These are phyloP conservation scores for Carassius carassius DNA, from an alignment of 2,113 vertebrate species.

Conservation along the genomic window DNA sequence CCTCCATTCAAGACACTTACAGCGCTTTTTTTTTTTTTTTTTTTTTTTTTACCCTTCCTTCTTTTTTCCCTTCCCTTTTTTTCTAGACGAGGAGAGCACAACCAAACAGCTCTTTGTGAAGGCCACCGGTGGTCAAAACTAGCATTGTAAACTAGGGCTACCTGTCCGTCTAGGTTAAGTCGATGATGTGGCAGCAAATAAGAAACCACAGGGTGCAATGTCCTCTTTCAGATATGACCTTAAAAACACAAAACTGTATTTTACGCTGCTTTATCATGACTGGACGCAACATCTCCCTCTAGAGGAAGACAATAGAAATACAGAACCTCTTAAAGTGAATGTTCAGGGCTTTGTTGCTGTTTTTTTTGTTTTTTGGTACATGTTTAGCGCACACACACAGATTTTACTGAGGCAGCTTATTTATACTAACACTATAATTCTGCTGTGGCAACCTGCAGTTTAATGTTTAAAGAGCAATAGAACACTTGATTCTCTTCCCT, in stretches of 20 bases:
- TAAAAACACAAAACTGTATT: slow-evolving; percentile 44
- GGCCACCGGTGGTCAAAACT: slow-evolving; percentile 36
- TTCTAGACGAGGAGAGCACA: slow-evolving; percentile 56
- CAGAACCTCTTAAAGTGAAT: neutral
- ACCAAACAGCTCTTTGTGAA: slow-evolving; percentile 80
- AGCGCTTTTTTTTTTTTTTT: slow-evolving; percentile 38
- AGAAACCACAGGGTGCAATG: slow-evolving; percentile 40
- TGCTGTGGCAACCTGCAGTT: neutral
- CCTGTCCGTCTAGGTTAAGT: slow-evolving; percentile 44
- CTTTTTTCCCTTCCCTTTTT: slow-evolving; percentile 66
- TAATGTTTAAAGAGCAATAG: neutral
- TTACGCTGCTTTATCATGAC: neutral
- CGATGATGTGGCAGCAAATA: slow-evolving; percentile 44
- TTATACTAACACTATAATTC: neutral
- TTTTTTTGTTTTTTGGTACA: too few relatives aligned
- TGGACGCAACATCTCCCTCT: slow-evolving; percentile 45
- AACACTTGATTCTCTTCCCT: too few relatives aligned
- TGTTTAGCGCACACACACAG: neutral
- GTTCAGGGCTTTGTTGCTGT: neutral
- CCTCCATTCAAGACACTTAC: slow-evolving; percentile 77
- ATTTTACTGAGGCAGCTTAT: slow-evolving; percentile 10
- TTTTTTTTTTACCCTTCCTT: slow-evolving; percentile 50
- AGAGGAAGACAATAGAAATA: slow-evolving; percentile 34
- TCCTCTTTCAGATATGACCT: slow-evolving; percentile 14
- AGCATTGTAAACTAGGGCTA: slow-evolving; percentile 29